phyloP scores from a whole-genome alignment of 1,140 invertebrate genomes.

The Aphelenchoides fujianensis region DNA sequence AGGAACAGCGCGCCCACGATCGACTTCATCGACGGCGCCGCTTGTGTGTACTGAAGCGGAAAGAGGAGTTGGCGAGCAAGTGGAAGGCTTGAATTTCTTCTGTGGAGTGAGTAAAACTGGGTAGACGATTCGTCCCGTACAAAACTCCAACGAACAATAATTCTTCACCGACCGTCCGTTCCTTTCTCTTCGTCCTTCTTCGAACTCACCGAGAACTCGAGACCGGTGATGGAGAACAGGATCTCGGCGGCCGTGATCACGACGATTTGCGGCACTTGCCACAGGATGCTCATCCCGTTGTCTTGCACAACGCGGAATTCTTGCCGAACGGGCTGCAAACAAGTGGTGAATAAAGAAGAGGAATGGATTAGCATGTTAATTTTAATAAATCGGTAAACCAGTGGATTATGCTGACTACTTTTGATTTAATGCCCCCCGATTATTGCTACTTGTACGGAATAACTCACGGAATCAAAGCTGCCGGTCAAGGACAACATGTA shows the following conservation, averaged over 20 bases:
- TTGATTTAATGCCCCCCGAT: conserved; percentile 59
- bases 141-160: too few species aligned
- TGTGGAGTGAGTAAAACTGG: too few species aligned
- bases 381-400: conserved; percentile 48
- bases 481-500: conserved; percentile 1
- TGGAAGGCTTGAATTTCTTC: neutral
- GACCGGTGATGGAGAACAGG: conserved; percentile 60
- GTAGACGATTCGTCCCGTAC: too few species aligned
- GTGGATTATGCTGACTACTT: conserved; percentile 60
- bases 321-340: conserved; percentile 66
- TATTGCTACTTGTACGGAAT: conserved; percentile 56
- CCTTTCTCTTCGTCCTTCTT: too few species aligned
- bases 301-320: conserved; percentile 68
- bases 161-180: too few species aligned
- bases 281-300: conserved; percentile 54
- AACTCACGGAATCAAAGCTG: conserved; percentile 23
- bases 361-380: neutral
- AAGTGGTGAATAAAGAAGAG: too few species aligned
- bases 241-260: conserved; percentile 60
- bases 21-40: conserved; percentile 63
- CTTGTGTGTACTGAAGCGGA: too few species aligned
- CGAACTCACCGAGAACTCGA: conserved; percentile 59
- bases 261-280: conserved; percentile 60
- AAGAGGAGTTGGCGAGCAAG: neutral
- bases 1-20: conserved; percentile 66